Base-by-base conservation (phyloP, 2,113 vertebrate genomes). In the Thalassoma bifasciatum region DNA sequence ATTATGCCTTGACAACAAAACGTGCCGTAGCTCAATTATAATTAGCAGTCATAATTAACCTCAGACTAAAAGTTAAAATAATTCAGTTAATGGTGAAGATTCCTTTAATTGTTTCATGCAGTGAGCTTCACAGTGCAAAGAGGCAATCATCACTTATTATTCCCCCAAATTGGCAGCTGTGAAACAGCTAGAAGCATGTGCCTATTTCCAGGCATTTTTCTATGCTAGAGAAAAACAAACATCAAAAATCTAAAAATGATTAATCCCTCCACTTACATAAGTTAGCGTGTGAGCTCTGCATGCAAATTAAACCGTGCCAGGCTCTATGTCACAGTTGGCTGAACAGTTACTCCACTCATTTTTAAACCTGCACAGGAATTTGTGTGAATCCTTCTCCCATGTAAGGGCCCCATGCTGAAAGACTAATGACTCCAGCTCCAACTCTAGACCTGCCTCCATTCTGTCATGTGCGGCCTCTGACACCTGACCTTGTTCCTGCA, bases 391-490 rank as follows among this genome's bases (percentile, higher is more conserved):
- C 26, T 34, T 52, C 46, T 71, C 10, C 23, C 17, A 19, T 36
- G 46, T 49, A n/a, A 9, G 52, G 34, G 58, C 62, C 38, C 24
- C 5, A 1, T n/a, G 56, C 50, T 49, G 9, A 16, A 57, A 72
- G 19, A 65, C 62, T 34, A 38, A 54, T 58, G 72, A 75, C 68
- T 81, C 66, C 61, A 38, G 51, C 63, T 62, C 44, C 61, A 54
- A 36, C 56, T 47, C 21, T 34, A 26, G 14, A 23, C 58, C 21
- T n/a, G 24, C 72, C 60, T 79, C 78, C 59, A 40, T 34, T 76
- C 63, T 69, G 76, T 83, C 84, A 83, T 81, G 53, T 69, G 78
- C 42, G 26, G 69, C 79, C 77, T 72, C 51, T 68, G 83, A 91
- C 85, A 80, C 77, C 66, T 80, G 83, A 88, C 85, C 80, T 81